Evolutionary conservation across 1,140 invertebrate genomes (phyloP), one percentile per base, ranked within the genome.

Genomic region (Drosophila malerkotliana): DNA sequence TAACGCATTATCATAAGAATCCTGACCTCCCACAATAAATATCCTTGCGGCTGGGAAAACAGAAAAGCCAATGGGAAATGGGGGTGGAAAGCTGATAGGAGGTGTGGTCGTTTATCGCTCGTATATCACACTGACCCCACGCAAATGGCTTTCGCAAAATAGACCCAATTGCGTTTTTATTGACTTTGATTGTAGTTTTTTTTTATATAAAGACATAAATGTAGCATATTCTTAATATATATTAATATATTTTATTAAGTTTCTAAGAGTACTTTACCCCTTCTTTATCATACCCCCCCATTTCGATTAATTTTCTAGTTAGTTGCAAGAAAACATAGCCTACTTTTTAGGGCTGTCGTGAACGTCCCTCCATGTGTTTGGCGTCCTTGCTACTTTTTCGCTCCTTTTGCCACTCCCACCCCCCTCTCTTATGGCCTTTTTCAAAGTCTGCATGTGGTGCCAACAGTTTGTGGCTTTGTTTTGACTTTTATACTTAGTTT

Each of bases 401-500:
- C 41, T 44, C 47, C 12, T 32, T 18, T 51, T 51, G n/a, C 32
- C 4, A 12, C 15, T 48, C 15, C 52, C 18, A 3, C 7, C 15
- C 9, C 12, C 28, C 34, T 18, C 30, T 24, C 39, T 9, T 32
- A 45, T 12, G 32, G 14, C 28, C 37, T 9, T 51, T 30, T 24
- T 44, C 21, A 6, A 12, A 18, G 39, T 60, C 34, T 61, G 26
- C 61, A 57, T 67, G 60, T 51, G 52, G 77, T 77, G 77, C 74
- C 83, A 82, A 85, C 82, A 87, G 78, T 85, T 87, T 85, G 82
- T 82, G 82, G 82, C 82, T 87, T 85, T 85, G 82, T 85, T 82
- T 85, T 85, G 82, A 85, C 82, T 85, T 85, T 85, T 85, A 87
- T 87, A 82, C 82, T 85, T 78, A 85, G 82, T 85, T 85, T 87